Evolutionary conservation across 1,140 invertebrate species (phyloP).

Genomic region (Apocrypta bakeri): DNA sequence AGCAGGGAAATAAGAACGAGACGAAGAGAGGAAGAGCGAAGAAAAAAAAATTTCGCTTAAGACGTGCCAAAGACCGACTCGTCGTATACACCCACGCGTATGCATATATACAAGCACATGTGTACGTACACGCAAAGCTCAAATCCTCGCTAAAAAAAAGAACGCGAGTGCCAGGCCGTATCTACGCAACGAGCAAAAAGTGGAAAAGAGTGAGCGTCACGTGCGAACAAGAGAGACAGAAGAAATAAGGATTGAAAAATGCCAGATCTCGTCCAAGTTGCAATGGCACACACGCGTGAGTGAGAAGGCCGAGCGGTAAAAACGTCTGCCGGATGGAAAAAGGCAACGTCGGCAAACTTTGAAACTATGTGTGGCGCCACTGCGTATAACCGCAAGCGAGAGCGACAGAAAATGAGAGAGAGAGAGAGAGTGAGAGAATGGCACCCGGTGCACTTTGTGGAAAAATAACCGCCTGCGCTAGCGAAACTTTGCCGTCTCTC

Average conservation of each 20-base stretch:
- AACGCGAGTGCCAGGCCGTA: not conserved
- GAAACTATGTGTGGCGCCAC: slow-evolving; percentile 1
- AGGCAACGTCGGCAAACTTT: slow-evolving; percentile 22
- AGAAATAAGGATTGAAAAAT: slow-evolving; percentile 39
- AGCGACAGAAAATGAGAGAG: too few species aligned
- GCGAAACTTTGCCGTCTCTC: too few species aligned
- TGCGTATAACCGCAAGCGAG: not conserved
- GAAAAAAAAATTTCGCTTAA: not conserved
- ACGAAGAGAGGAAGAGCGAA: not conserved
- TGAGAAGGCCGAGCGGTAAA: not conserved
- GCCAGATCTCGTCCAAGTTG: slow-evolving; percentile 18
- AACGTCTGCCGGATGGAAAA: not conserved
- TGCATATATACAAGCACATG: too few species aligned
- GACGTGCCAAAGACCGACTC: not conserved
- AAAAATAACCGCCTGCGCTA: slow-evolving; percentile 2
- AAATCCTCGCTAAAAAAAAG: not conserved
- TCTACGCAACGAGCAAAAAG: not conserved
- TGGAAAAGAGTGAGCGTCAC: not conserved
- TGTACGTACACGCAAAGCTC: too few species aligned
- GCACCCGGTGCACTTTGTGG: not conserved
- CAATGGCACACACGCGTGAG: not conserved
- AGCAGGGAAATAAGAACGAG: not conserved
- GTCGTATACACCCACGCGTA: too few species aligned
- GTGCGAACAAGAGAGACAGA: not conserved
- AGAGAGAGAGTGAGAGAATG: too few species aligned